phyloP scores from a whole-genome alignment of 2,113 vertebrate genomes.

The Salvelinus alpinus region DNA sequence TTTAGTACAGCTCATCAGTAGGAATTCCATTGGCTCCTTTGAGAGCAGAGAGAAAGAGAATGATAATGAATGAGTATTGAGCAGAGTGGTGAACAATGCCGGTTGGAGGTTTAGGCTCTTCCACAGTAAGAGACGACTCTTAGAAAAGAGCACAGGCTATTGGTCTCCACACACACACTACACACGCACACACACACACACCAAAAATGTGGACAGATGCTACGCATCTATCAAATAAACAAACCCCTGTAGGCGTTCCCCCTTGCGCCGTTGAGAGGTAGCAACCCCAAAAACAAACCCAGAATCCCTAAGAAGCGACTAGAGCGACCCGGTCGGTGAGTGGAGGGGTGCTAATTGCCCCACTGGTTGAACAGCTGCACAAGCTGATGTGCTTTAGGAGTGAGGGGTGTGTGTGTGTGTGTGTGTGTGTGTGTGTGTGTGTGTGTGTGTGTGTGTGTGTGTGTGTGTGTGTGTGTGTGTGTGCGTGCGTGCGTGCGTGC shows the following conservation, averaged over 20 bases:
- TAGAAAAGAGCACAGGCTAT: neutral
- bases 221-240: slow-evolving; percentile 46
- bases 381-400: slow-evolving; percentile 52
- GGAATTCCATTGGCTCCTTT: neutral
- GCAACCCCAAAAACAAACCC: slow-evolving; percentile 28
- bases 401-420: neutral
- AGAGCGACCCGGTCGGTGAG: slow-evolving; percentile 5
- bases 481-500: slow-evolving; percentile 11
- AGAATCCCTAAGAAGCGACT: slow-evolving; percentile 5
- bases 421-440: too few relatives aligned
- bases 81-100: too few relatives aligned
- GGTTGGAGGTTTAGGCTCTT: too few relatives aligned
- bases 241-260: slow-evolving; percentile 33
- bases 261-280: slow-evolving; percentile 28
- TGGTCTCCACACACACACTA: neutral
- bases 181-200: too few relatives aligned
- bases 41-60: too few relatives aligned
- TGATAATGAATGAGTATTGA: too few relatives aligned
- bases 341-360: slow-evolving; percentile 51
- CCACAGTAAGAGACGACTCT: too few relatives aligned
- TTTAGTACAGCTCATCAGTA: neutral
- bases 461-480: slow-evolving; percentile 10
- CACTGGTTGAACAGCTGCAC: slow-evolving; percentile 62
- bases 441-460: neutral
- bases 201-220: slow-evolving; percentile 48